phyloP scores from a whole-genome alignment of 2,113 vertebrate genomes.

The Oreochromis spilurus region DNA sequence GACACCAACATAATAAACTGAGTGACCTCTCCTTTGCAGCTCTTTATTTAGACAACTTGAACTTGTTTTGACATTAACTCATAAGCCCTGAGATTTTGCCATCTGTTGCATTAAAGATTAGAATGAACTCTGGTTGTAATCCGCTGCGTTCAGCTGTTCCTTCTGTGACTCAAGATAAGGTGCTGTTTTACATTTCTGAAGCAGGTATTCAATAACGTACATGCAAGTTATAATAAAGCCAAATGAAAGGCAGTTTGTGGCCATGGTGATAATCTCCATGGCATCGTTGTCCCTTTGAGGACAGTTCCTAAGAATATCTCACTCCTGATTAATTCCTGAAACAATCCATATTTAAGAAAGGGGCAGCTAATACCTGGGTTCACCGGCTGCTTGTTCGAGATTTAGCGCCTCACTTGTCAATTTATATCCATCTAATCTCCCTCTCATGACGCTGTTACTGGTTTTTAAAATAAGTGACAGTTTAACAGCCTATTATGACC shows the following conservation, averaged over 20 bases:
- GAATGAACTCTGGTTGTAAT: background rate
- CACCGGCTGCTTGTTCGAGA: slow-evolving; percentile 37
- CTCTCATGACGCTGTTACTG: background rate
- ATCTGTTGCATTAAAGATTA: slow-evolving; percentile 53
- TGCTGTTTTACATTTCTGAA: background rate
- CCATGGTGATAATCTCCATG: background rate
- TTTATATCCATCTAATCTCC: slow-evolving; percentile 20
- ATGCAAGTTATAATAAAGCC: background rate
- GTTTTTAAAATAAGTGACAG: background rate
- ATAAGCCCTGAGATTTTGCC: slow-evolving; percentile 51
- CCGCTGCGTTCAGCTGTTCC: slow-evolving; percentile 1
- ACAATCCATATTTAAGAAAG: background rate
- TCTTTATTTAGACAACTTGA: slow-evolving; percentile 60
- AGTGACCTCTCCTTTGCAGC: background rate
- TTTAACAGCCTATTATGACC: background rate
- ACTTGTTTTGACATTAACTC: slow-evolving; percentile 57
- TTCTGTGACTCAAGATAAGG: background rate
- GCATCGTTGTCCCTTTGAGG: background rate
- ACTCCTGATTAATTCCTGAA: slow-evolving; percentile 3
- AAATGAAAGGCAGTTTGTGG: background rate
- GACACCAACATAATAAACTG: background rate
- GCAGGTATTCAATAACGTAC: background rate
- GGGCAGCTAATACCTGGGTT: background rate
- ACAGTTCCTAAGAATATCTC: slow-evolving; percentile 35
- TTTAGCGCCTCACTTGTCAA: slow-evolving; percentile 30